phyloP scores from a whole-genome alignment of 2,797 vertebrate species.

The Erethizon dorsatum region DNA sequence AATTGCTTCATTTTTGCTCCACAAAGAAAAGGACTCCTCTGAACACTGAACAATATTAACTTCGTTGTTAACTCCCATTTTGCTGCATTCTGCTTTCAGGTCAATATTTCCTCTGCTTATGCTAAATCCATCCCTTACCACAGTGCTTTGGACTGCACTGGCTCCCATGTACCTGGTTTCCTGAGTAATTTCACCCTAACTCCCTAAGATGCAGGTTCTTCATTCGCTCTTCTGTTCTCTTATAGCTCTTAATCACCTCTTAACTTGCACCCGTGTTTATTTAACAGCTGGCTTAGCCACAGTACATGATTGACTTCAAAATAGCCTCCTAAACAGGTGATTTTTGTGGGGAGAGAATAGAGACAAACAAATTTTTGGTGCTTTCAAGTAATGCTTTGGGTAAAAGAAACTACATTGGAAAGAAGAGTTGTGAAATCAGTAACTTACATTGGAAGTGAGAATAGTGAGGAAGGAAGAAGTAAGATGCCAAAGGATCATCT shows the following conservation, averaged over 20 bases:
- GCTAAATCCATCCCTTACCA: neutral
- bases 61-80: constrained; percentile 74
- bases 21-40: constrained; percentile 79
- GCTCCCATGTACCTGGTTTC: neutral
- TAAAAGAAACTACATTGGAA: constrained; percentile 49
- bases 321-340: neutral
- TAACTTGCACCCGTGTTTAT: neutral
- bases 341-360: constrained; percentile 2
- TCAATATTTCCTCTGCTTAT: constrained; percentile 22
- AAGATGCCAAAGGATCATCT: neutral
- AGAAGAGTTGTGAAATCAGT: constrained; percentile 56
- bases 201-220: neutral
- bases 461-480: neutral
- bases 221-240: neutral
- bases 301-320: neutral
- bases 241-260: neutral
- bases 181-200: neutral
- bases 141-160: neutral
- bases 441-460: constrained; percentile 37
- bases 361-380: neutral
- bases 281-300: neutral
- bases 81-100: constrained; percentile 48
- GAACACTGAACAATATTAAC: constrained; percentile 83
- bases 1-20: constrained; percentile 81
- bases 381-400: constrained; percentile 56